Conservation (phyloP, 2,797 vertebrate species). For the Aselliscus stoliczkanus region DNA sequence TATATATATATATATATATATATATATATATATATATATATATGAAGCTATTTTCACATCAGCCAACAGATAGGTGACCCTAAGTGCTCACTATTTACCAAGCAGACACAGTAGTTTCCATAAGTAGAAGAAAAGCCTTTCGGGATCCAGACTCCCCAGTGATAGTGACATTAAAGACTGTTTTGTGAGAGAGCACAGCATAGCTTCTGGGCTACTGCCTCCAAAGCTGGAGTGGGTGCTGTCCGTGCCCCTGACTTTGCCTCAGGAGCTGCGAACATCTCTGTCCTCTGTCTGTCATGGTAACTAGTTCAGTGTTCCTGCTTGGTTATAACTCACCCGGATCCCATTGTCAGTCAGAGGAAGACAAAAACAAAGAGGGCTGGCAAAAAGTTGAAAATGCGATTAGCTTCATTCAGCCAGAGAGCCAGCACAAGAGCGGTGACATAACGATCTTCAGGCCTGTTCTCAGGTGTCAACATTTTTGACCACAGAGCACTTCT, state of each 20-base stretch:
- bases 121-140: not conserved
- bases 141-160: not conserved
- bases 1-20: fast-evolving
- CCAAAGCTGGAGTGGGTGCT: not conserved
- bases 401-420: not conserved
- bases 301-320: not conserved
- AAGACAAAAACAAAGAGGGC: not conserved
- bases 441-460: not conserved
- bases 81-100: not conserved
- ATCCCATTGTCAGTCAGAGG: not conserved
- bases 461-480: not conserved
- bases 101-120: not conserved
- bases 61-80: not conserved
- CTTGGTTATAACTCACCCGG: not conserved
- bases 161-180: not conserved
- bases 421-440: not conserved
- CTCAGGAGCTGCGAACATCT: not conserved
- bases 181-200: not conserved
- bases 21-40: fast-evolving
- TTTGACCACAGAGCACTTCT: not conserved
- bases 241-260: not conserved
- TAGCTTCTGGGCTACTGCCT: not conserved
- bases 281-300: not conserved
- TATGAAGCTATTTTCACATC: not conserved
- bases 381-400: not conserved